A percentile compares a stretch with the other conserved stretches of the same genome.
Conservation (phyloP, 1,140 invertebrate genomes). For the Meloidogyne hapla region DNA sequence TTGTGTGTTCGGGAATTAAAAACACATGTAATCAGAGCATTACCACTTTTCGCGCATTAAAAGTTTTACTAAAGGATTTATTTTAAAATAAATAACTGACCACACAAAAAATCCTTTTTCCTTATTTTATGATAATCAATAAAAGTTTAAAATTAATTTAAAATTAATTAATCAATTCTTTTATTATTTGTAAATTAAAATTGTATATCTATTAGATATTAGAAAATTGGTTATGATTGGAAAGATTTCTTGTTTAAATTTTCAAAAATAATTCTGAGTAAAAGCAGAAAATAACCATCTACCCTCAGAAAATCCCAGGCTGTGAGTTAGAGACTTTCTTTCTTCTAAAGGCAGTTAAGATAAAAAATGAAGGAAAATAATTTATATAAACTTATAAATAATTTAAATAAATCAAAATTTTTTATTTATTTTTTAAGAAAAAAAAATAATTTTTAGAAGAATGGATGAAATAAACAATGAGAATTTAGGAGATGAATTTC, state of each 20-base stretch:
- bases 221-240: no score
- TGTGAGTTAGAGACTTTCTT: no score
- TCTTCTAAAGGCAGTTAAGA: no score
- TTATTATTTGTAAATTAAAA: no score
- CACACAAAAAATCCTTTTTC: neutral
- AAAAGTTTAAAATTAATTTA: neutral
- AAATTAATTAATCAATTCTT: no score
- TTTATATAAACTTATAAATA: no score
- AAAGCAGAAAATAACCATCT: no score
- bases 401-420: neutral
- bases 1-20: neutral
- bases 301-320: no score
- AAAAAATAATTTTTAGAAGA: neutral
- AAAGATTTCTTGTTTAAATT: no score
- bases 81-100: neutral
- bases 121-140: neutral
- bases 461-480: neutral
- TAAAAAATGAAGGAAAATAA: no score
- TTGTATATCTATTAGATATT: no score
- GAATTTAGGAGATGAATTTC: neutral
- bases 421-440: neutral
- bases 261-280: no score
- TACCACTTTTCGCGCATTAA: neutral
- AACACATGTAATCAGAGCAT: neutral
- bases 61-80: neutral